Base-by-base conservation (phyloP, 2,888 invertebrate genomes). In the Mallateleia sp. region DNA sequence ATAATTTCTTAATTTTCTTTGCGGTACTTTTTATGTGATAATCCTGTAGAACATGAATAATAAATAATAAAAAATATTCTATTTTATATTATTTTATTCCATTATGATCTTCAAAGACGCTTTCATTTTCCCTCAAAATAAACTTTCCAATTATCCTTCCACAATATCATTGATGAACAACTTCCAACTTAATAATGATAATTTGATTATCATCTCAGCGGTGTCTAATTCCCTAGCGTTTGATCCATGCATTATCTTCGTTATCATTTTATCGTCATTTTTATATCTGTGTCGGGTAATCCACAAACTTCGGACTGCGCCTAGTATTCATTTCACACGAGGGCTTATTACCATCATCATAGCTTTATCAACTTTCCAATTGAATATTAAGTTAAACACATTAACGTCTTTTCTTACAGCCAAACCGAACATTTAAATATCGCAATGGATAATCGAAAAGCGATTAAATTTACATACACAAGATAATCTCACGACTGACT, bases 381-480 rank as follows among this genome's bases (percentile, higher is more conserved):
- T 75, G 69, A 75, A 77, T 62, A 69, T 54, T 18, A 66, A 45
- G 58, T 72, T 72, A 62, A 20, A 20, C 9, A 22, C 64, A 54
- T 58, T 22, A 34, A 62, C 34, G 62, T 38, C 45, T 81, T 72
- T n/a, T n/a, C n/a, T 75, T 50, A 47, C 25, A 25, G 1, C 7
- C 34, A 50, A 11, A 25, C 15, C 11, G 28, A 66, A 78, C 74
- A 62, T 86, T 86, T 62, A 28, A 56, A 66, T 47, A 54, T 20
- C 47, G 32, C 45, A 78, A 86, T 60, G 52, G 72, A 78, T 71
- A 78, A 82, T 82, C 82, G 82, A 45, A 69, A 78, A 79, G 42
- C 74, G 82, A 81, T 86, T 86, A 66, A 78, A 87, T 87, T 79
- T 87, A 79, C 87, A 87, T 87, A 64, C 18, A 64, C 58, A 62